phyloP scores from a whole-genome alignment of 2,888 invertebrate genomes.

The Eupelmus urozonus region DNA sequence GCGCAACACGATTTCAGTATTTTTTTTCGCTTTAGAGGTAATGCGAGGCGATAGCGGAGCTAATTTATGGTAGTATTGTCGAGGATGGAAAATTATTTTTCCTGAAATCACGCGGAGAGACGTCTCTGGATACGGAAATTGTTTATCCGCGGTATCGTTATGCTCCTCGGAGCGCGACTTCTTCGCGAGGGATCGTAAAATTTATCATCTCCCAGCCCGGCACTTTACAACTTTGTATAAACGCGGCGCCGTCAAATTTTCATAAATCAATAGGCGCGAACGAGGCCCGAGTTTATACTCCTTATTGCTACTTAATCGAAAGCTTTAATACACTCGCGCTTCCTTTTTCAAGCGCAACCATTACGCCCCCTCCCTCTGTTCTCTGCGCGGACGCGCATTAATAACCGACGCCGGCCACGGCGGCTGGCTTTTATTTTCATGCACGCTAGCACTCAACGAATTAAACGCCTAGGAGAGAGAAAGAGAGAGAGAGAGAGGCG shows the following conservation, averaged over 20 bases:
- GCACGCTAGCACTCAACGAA: constrained; percentile 45
- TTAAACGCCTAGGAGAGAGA: constrained; percentile 42
- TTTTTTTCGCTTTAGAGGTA: too few relatives aligned
- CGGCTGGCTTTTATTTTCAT: constrained; percentile 37
- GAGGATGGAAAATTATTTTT: background rate
- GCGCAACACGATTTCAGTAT: too few relatives aligned
- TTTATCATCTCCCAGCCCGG: background rate
- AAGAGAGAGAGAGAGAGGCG: constrained; percentile 19
- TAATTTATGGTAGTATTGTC: background rate
- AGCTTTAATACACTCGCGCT: constrained; percentile 15
- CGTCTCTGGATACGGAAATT: too few relatives aligned
- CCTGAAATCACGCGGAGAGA: too few relatives aligned
- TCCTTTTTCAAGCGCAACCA: background rate
- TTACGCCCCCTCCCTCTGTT: constrained; percentile 14
- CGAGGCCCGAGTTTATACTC: too few relatives aligned
- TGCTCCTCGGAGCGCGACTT: background rate
- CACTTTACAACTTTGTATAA: background rate
- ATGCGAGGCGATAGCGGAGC: too few relatives aligned
- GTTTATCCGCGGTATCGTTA: too few relatives aligned
- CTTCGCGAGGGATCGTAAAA: background rate
- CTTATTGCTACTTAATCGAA: constrained; percentile 27
- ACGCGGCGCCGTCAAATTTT: constrained; percentile 1
- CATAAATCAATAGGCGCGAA: constrained; percentile 27
- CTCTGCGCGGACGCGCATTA: constrained; percentile 19
- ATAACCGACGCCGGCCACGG: constrained; percentile 34